Evolutionary conservation across 37 sponge, comb jelly and placozoan species (phyloP), one percentile per base, ranked within the genome.

Genomic region (Haliclona indistincta): DNA sequence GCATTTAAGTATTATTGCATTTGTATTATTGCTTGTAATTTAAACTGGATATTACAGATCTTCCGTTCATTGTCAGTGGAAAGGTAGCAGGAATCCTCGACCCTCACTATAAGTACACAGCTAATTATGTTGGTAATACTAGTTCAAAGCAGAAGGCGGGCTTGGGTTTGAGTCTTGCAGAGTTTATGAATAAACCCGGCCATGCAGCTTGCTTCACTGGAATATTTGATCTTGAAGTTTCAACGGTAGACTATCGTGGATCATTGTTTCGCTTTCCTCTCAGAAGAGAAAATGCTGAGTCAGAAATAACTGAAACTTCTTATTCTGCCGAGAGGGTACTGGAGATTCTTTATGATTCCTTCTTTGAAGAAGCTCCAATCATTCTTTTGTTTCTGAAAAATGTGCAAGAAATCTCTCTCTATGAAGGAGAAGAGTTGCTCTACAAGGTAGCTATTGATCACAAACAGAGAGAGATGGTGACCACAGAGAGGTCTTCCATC

Each of bases 231-330:
- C 54, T 74, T 45, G 37, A 19, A 29, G 8, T 51, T 51, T 19
- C 3, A 20, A 44, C 44, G 26, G 34, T 20, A 1, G 1, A 38
- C 38, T 88, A 88, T 74, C 25, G 70, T 42, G 86, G 72, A 47
- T 86, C 91, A 47, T 53, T 91, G 38, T 91, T 91, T 55, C 82
- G 91, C 20, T 91, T 91, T 65, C 91, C 91, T n/a, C 58, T 91
- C 2, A 77, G 91, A 25, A 53, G 73, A 30, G n/a, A 23, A 1
- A 32, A 68, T 56, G 37, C 64, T 56, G 23, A n/a, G 3, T 88
- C 88, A 0, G 70, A 75, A 43, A 88, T 88, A 23, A 63, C 78
- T 23, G 40, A 51, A 17, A 60, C 26, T 54, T 2, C 22, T 0
- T 71, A 77, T 55, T 52, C 77, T 30, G 36, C 61, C 38, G 79